These are phyloP conservation scores for Drosophila subsilvestris DNA, from an alignment of 2,888 invertebrate species.

Conservation along the genomic window DNA sequence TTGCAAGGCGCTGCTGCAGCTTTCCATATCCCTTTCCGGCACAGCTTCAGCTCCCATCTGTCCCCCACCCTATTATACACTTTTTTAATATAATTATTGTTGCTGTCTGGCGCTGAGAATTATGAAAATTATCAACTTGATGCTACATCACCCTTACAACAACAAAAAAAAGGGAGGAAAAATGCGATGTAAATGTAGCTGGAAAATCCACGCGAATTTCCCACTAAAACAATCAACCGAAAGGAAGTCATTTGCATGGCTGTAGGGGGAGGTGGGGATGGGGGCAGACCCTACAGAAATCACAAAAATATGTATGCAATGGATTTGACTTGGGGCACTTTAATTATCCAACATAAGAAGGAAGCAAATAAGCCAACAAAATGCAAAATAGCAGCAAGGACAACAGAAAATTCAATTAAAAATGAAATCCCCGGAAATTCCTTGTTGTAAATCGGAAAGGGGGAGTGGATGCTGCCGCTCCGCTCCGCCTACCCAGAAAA, in stretches of 20 bases:
- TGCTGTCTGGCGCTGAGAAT: constrained; percentile 52
- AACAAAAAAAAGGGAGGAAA: constrained; percentile 19
- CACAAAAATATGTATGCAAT: constrained; percentile 35
- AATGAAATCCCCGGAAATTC: constrained; percentile 76
- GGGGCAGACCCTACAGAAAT: neutral
- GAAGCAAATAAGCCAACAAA: constrained; percentile 41
- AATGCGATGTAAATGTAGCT: no score
- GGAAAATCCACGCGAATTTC: constrained; percentile 26
- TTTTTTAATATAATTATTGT: constrained; percentile 66
- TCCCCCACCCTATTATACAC: constrained; percentile 11
- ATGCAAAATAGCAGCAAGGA: constrained; percentile 45
- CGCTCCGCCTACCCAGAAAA: constrained; percentile 43
- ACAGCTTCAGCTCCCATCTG: constrained; percentile 3
- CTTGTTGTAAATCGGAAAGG: constrained; percentile 57
- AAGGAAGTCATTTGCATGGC: constrained; percentile 25
- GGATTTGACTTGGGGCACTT: constrained; percentile 52
- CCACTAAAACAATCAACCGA: constrained; percentile 54
- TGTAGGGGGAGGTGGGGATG: constrained; percentile 10
- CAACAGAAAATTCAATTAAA: constrained; percentile 71
- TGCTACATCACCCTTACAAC: constrained; percentile 5
- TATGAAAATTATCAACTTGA: constrained; percentile 65
- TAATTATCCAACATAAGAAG: constrained; percentile 63
- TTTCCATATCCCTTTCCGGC: constrained; percentile 23
- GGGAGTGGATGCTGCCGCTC: neutral
- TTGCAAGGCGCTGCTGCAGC: constrained; percentile 28